Evolutionary conservation across 2,888 invertebrate species (phyloP), one percentile per base, ranked within the genome.

Genomic region (Osedax fenrisi): DNA sequence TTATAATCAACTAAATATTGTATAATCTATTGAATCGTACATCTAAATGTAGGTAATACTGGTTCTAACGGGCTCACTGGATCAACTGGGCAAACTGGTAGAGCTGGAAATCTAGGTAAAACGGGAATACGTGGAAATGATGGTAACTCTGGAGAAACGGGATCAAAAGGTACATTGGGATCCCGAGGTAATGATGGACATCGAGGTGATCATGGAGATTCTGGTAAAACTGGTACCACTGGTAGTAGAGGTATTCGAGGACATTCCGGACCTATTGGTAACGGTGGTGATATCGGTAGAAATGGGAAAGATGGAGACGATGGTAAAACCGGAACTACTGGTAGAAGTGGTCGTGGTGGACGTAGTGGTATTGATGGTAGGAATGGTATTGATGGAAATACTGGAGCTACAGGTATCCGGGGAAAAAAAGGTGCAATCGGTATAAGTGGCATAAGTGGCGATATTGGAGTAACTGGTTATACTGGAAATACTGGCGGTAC

Each of bases 31-130:
- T n/a, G n/a, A n/a, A n/a, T n/a, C n/a, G n/a, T n/a, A n/a, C n/a
- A n/a, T n/a, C n/a, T n/a, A 26, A 71, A 26, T 23, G 76, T 73
- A 22, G 77, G 77, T 27, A 68, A 27, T 5, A 26, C 59, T 21
- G 77, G 77, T 5, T 27, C 62, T 13, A 75, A 71, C 64, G 77
- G 77, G 62, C 13, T 72, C 2, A 75, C 75, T 27, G 77, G 77
- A 56, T 10, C 26, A 5, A 75, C 73, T 27, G 77, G 77, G 2
- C 68, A 24, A 17, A n/a, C 17, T 25, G 77, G 77, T 24, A 25
- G 26, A 10, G 41, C 74, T n/a, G 77, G 77, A 13, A 26, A 26
- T 17, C 26, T 25, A 2, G 77, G 77, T 21, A 56, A 25, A 10
- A 68, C 66, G 41, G n/a, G 73, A 26, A 41, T 22, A 25, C 5